phyloP scores from a whole-genome alignment of 1,140 invertebrate genomes.

The Drosophila tsacasi region DNA sequence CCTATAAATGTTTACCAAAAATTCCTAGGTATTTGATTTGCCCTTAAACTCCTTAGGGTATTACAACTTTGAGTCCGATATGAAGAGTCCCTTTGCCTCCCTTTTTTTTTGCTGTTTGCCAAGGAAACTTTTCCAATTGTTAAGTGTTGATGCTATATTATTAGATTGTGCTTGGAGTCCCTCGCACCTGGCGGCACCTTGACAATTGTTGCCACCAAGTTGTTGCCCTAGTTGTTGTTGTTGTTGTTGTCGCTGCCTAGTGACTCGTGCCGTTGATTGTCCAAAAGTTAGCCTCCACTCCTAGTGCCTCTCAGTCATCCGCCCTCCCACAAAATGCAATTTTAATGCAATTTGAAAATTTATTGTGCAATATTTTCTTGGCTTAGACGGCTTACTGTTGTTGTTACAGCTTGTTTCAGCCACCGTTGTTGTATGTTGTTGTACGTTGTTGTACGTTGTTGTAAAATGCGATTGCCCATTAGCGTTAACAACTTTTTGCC shows the following conservation, averaged over 20 bases:
- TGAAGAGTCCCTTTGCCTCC: background rate
- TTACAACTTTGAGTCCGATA: conserved; percentile 14
- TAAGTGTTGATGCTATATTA: conserved; percentile 60
- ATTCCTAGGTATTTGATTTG: background rate
- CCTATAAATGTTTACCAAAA: background rate
- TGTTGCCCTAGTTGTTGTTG: conserved; percentile 1
- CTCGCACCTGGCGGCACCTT: conserved; percentile 48
- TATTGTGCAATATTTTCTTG: conserved; percentile 73
- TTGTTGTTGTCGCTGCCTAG: conserved; percentile 32
- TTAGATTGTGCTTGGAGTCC: conserved; percentile 51
- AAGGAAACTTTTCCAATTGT: conserved; percentile 57
- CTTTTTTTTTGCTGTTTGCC: background rate
- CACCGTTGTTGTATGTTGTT: conserved; percentile 10
- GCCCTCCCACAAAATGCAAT: conserved; percentile 55
- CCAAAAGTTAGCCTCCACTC: conserved; percentile 38
- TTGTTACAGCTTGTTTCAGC: conserved; percentile 21
- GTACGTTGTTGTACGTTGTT: conserved; percentile 11
- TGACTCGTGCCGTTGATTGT: conserved; percentile 76
- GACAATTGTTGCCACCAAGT: conserved; percentile 55
- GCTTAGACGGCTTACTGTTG: conserved; percentile 42
- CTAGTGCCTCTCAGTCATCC: conserved; percentile 12
- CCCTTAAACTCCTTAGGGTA: background rate
- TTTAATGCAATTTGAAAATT: conserved; percentile 69
- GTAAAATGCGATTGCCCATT: conserved; percentile 60
- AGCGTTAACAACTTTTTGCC: conserved; percentile 71